These are phyloP conservation scores for Agonopterix heracliana DNA, from an alignment of 2,888 invertebrate genomes.

Conservation along the genomic window DNA sequence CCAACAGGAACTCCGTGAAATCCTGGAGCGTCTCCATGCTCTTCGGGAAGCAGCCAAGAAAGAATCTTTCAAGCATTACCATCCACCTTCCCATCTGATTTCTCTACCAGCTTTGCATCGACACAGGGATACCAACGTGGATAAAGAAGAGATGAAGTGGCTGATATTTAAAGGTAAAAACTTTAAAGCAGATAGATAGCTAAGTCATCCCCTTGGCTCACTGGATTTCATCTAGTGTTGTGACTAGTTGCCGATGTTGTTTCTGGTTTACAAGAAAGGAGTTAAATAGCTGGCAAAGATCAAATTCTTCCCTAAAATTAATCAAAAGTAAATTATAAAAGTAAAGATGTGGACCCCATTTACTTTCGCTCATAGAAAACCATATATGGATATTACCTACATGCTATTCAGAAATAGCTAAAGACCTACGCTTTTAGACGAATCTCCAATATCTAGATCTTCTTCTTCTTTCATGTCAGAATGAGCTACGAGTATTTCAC, in stretches of 20 bases:
- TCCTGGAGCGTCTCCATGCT: slow-evolving; percentile 56
- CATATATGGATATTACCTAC: too few relatives aligned
- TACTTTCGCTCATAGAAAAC: too few relatives aligned
- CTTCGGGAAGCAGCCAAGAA: slow-evolving; percentile 53
- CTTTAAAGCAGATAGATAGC: background rate
- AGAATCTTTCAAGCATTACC: slow-evolving; percentile 46
- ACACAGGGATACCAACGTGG: slow-evolving; percentile 66
- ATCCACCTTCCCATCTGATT: slow-evolving; percentile 51
- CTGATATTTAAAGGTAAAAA: slow-evolving; percentile 68
- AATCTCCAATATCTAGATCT: too few relatives aligned
- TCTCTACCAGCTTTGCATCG: slow-evolving; percentile 53
- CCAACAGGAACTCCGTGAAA: slow-evolving; percentile 54
- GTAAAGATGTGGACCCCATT: too few relatives aligned
- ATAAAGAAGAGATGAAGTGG: slow-evolving; percentile 65
- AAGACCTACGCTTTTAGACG: too few relatives aligned
- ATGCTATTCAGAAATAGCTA: too few relatives aligned
- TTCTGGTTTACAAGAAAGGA: background rate
- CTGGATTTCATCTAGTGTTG: background rate
- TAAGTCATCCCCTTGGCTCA: too few relatives aligned
- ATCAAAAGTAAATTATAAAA: too few relatives aligned
- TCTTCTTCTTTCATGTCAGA: too few relatives aligned
- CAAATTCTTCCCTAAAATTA: too few relatives aligned
- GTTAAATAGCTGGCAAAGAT: background rate
- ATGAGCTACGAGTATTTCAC: too few relatives aligned
- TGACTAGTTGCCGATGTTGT: too few relatives aligned